A percentile compares a stretch with the other conserved stretches of the same genome.
Evolutionary conservation across 2,888 invertebrate species (phyloP).

Genomic region (Cheilosia vulpina): DNA sequence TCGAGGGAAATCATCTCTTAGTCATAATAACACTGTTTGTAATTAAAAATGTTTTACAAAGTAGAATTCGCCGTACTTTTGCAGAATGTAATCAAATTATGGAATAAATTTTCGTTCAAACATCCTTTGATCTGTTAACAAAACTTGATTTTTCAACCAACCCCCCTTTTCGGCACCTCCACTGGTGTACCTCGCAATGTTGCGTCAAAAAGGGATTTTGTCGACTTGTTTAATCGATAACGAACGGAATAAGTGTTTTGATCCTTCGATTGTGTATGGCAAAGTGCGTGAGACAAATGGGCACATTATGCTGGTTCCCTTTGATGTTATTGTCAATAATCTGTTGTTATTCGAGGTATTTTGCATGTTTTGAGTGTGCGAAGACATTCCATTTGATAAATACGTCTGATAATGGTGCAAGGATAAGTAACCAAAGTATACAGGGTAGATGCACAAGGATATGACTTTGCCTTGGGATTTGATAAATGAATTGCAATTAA

Average conservation of each 20-base stretch:
- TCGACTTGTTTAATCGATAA: slow-evolving; percentile 73
- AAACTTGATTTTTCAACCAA: too few species aligned
- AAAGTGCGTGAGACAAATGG: slow-evolving; percentile 66
- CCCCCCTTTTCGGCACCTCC: neutral
- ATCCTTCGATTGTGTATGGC: slow-evolving; percentile 33
- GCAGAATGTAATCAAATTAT: too few species aligned
- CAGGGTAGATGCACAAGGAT: slow-evolving; percentile 3
- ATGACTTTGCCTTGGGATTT: slow-evolving; percentile 36
- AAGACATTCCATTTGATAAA: slow-evolving; percentile 18
- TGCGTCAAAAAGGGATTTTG: slow-evolving; percentile 35
- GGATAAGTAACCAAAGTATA: slow-evolving; percentile 3
- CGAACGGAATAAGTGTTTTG: slow-evolving; percentile 41
- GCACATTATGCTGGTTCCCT: slow-evolving; percentile 44
- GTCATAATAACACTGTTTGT: too few species aligned
- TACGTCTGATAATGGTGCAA: slow-evolving; percentile 23
- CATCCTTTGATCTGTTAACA: too few species aligned
- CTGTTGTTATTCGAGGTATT: slow-evolving; percentile 31
- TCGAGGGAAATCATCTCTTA: too few species aligned
- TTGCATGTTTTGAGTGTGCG: slow-evolving; percentile 6
- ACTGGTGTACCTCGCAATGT: slow-evolving; percentile 27
- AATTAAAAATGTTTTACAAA: too few species aligned
- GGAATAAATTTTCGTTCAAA: too few species aligned
- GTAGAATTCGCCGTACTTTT: too few species aligned
- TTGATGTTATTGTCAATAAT: slow-evolving; percentile 63
- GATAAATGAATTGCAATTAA: slow-evolving; percentile 52